Evolutionary conservation across 2,113 vertebrate genomes (phyloP), one percentile per base, ranked within the genome.

Genomic region (Dolichallabes microphthalmus): DNA sequence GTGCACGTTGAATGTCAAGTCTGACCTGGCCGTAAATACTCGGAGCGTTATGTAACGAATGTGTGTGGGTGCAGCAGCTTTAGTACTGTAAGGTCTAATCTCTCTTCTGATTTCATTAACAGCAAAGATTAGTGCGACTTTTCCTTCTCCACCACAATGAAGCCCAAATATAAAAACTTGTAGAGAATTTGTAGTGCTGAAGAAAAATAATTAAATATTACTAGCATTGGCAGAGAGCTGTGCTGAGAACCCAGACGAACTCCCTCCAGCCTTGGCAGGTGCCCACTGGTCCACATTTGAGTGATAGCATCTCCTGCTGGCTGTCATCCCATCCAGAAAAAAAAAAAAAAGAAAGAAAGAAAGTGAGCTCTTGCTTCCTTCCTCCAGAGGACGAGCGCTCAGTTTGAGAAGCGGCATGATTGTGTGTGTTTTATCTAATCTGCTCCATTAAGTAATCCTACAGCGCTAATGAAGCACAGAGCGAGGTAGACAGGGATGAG

Each of bases 371-470:
- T 63, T 73, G 83, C 80, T 73, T 12, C 50, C 8, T 25, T 27
- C 53, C 63, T 55, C 64, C 30, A 74, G 87, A 82, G 66, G 85
- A 69, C 30, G 63, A 80, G 80, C 57, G 63, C 68, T 86, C 69
- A 39, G 71, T 86, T 82, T 78, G 85, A 84, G 85, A 57, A 85
- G 85, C 39, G 14, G 69, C 78, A 78, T 78, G 78, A 82, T 78
- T 84, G 82, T 89, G 84, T 89, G 84, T 87, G 84, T 81, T 84
- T 86, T 85, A 83, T 83, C 86, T 89, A 89, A 86, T 90, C 86
- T 87, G 85, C 83, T 83, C 86, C 80, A 86, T 87, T 83, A 88
- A 90, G 84, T 86, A 87, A 87, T 88, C 71, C 83, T 85, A 68
- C 52, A 60, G 82, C 82, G 63, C 86, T 89, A 90, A 88, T 89